Conservation (phyloP, 2,797 vertebrate species). For the Pelodytes ibericus region DNA sequence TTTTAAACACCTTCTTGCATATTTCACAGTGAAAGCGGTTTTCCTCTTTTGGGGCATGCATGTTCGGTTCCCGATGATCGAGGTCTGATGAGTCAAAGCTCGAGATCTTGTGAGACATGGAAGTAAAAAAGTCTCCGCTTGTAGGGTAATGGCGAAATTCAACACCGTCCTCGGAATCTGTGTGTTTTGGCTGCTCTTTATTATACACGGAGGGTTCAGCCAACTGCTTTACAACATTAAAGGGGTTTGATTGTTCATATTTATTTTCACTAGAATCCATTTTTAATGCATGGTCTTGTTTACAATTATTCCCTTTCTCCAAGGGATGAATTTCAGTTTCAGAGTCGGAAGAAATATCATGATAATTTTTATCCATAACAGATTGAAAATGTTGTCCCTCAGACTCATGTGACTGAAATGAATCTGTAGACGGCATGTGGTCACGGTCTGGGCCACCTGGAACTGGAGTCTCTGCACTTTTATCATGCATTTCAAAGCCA, state of each 20-base stretch:
- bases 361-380: conserved; percentile 62
- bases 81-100: conserved; percentile 71
- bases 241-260: conserved; percentile 62
- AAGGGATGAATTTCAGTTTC: conserved; percentile 65
- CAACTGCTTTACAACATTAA: conserved; percentile 64
- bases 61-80: conserved; percentile 69
- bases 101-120: conserved; percentile 68
- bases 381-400: conserved; percentile 70
- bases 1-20: conserved; percentile 95
- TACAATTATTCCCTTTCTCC: conserved; percentile 68
- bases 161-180: conserved; percentile 70
- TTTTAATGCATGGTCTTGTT: conserved; percentile 64
- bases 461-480: conserved; percentile 59
- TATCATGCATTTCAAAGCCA: conserved; percentile 67
- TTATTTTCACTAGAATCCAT: conserved; percentile 62
- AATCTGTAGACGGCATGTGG: conserved; percentile 60
- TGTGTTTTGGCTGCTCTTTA: conserved; percentile 66
- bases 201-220: conserved; percentile 65
- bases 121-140: conserved; percentile 70
- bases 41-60: conserved; percentile 73
- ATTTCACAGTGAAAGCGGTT: conserved; percentile 86
- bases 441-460: conserved; percentile 61
- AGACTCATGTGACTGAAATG: conserved; percentile 62
- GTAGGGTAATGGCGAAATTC: conserved; percentile 74
- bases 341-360: conserved; percentile 62